phyloP scores from a whole-genome alignment of 2,888 invertebrate genomes.

The Palloptera scutellata region DNA sequence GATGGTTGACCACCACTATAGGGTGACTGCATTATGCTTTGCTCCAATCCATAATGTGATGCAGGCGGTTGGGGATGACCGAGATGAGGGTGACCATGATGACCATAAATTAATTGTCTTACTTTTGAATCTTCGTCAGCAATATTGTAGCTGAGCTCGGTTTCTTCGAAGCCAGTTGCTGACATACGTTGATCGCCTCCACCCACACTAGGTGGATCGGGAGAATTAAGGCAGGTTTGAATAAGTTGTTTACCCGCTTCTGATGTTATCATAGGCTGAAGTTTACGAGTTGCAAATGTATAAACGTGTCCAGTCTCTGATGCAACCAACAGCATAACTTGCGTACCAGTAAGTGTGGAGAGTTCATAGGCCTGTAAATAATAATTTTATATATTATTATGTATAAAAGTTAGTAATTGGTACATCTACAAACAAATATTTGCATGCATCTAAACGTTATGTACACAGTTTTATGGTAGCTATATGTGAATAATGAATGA shows the following conservation, averaged over 20 bases:
- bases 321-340: conserved; percentile 99
- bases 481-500: too few relatives aligned
- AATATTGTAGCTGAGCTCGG: conserved; percentile 96
- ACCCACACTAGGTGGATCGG: conserved; percentile 81
- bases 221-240: conserved; percentile 98
- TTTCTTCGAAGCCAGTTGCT: conserved; percentile 98
- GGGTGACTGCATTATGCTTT: conserved; percentile 76
- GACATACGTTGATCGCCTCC: conserved; percentile 95
- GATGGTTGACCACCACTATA: conserved; percentile 70
- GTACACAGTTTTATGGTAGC: too few relatives aligned
- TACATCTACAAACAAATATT: too few relatives aligned
- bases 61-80: conserved; percentile 70
- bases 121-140: conserved; percentile 96
- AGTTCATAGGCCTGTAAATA: conserved; percentile 94
- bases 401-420: too few relatives aligned
- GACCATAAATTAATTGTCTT: conserved; percentile 92
- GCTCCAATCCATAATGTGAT: conserved; percentile 73
- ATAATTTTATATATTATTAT: conserved; percentile 19
- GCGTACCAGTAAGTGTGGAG: conserved; percentile 98
- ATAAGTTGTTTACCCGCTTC: conserved; percentile 96
- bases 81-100: conserved; percentile 75
- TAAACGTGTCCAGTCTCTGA: conserved; percentile 99
- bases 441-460: too few relatives aligned
- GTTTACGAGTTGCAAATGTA: conserved; percentile 97
- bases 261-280: conserved; percentile 99